These are phyloP conservation scores for Rhinella marina DNA, from an alignment of 2,797 vertebrate species.

Conservation along the genomic window DNA sequence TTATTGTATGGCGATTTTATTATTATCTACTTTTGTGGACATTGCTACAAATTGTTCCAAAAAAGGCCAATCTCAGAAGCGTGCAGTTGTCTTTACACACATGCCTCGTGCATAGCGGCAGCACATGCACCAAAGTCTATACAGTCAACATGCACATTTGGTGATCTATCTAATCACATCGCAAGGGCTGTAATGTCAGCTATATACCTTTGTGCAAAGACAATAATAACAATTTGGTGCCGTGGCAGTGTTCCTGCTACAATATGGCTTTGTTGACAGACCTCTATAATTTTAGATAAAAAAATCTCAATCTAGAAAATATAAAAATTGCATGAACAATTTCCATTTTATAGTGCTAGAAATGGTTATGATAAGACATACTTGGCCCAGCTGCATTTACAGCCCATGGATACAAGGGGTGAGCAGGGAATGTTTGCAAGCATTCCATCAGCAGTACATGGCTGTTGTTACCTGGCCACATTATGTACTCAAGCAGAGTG, in stretches of 20 bases:
- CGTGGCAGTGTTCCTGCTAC: neutral
- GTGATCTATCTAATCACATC: conserved; percentile 42
- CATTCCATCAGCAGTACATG: conserved; percentile 37
- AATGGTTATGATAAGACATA: neutral
- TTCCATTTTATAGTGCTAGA: neutral
- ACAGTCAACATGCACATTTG: conserved; percentile 44
- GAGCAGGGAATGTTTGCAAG: conserved; percentile 21
- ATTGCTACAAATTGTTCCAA: neutral
- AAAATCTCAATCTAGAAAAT: neutral
- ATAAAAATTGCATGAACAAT: neutral
- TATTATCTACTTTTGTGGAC: neutral
- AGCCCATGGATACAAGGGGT: conserved; percentile 45
- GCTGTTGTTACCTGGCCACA: conserved; percentile 95
- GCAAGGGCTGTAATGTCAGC: conserved; percentile 57
- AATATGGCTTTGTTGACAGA: neutral
- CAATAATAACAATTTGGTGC: neutral
- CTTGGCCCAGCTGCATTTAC: conserved; percentile 43
- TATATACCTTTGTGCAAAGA: neutral
- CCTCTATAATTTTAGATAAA: neutral
- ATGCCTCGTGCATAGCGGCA: conserved; percentile 21
- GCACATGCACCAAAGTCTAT: conserved; percentile 41
- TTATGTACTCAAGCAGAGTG: conserved; percentile 99
- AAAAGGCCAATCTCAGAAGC: neutral
- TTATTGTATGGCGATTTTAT: neutral
- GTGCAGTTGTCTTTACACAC: conserved; percentile 29